Conservation (phyloP, 2,888 invertebrate species). For the Cyclophora punctaria region DNA sequence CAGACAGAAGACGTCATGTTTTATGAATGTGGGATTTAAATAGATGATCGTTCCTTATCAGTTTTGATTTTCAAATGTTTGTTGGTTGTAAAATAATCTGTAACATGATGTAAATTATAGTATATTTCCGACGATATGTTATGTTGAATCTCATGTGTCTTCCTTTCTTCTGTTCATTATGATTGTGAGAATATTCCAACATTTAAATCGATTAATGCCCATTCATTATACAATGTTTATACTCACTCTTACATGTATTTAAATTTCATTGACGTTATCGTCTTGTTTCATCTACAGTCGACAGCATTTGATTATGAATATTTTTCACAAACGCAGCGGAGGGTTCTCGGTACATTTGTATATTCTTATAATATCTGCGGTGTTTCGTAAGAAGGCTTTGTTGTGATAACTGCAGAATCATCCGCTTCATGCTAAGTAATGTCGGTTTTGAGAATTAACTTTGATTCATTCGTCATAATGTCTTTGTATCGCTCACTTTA, state of each 20-base stretch:
- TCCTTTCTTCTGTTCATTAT: no score
- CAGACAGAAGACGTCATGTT: neutral
- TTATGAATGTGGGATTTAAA: neutral
- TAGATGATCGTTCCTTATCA: no score
- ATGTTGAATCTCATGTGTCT: no score
- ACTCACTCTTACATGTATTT: conserved; percentile 13
- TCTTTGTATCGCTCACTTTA: no score
- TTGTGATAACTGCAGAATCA: conserved; percentile 15
- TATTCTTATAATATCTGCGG: no score
- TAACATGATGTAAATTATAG: no score
- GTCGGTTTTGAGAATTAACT: conserved; percentile 11
- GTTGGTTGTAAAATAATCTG: no score
- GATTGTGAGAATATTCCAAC: no score
- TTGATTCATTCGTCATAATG: conserved; percentile 7
- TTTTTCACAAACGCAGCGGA: conserved; percentile 30
- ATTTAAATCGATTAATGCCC: no score
- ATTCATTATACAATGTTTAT: no score
- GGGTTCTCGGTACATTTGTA: conserved; percentile 21
- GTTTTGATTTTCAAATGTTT: no score
- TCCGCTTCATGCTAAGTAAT: conserved; percentile 13
- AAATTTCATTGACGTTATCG: conserved; percentile 23
- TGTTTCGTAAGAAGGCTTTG: neutral
- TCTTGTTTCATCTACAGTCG: conserved; percentile 17
- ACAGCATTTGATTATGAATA: conserved; percentile 29
- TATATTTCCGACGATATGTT: no score